Conservation (phyloP, 2,113 vertebrate genomes). For the Aegotheles bennettii region DNA sequence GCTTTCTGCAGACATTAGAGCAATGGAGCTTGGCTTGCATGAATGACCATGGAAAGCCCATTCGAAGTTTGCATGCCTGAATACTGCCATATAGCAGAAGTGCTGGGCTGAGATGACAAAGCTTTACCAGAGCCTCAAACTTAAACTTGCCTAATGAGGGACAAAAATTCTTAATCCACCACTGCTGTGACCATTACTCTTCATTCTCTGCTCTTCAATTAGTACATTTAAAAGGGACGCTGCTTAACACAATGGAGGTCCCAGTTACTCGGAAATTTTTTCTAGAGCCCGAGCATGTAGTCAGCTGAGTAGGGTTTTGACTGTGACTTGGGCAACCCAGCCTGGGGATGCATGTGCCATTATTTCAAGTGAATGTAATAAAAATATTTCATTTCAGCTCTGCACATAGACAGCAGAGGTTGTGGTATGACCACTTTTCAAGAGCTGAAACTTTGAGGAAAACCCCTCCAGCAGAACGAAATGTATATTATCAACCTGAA, state of each 20-base stretch:
- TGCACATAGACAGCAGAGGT: not conserved
- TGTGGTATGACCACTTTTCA: not conserved
- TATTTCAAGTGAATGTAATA: constrained; percentile 11
- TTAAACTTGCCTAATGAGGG: constrained; percentile 50
- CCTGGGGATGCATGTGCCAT: not conserved
- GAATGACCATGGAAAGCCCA: not conserved
- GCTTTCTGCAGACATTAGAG: not conserved
- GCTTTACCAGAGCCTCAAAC: constrained; percentile 6
- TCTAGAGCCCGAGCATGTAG: not conserved
- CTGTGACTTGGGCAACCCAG: not conserved
- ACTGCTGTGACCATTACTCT: constrained; percentile 52
- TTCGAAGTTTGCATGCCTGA: not conserved
- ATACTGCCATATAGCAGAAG: not conserved
- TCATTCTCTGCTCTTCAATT: constrained; percentile 27
- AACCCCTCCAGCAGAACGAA: not conserved
- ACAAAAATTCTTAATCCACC: constrained; percentile 45
- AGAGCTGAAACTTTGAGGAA: not conserved
- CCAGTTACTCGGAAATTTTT: not conserved
- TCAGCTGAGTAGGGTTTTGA: not conserved
- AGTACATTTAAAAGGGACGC: constrained; percentile 3
- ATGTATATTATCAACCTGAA: not conserved
- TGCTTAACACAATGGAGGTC: not conserved
- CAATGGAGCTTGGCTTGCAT: not conserved
- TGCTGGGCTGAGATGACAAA: constrained; percentile 36
- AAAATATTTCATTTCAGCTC: constrained; percentile 23